Conservation (phyloP, 2,113 vertebrate genomes). For the Serinus canaria region DNA sequence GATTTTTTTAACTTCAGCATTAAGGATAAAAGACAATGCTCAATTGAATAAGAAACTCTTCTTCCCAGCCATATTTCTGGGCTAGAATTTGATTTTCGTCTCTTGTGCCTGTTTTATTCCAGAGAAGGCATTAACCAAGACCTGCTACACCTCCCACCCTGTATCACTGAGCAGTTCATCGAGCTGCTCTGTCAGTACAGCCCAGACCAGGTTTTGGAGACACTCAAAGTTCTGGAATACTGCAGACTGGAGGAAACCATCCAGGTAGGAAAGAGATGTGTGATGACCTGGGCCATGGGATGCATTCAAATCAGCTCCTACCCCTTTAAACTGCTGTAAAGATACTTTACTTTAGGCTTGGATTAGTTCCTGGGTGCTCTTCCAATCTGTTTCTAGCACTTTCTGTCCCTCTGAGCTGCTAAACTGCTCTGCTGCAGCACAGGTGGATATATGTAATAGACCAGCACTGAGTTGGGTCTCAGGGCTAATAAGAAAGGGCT, state of each 20-base stretch:
- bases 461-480: not conserved
- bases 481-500: not conserved
- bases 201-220: slow-evolving; percentile 80
- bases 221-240: slow-evolving; percentile 82
- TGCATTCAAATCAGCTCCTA: not conserved
- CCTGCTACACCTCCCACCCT: slow-evolving; percentile 70
- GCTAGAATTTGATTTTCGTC: not conserved
- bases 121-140: slow-evolving; percentile 83
- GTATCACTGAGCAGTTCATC: slow-evolving; percentile 84
- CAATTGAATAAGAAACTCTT: not conserved
- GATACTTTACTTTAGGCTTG: not conserved
- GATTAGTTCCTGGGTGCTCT: not conserved
- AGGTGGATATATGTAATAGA: not conserved
- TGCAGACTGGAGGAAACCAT: slow-evolving; percentile 91
- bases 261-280: slow-evolving; percentile 71
- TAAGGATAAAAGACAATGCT: not conserved
- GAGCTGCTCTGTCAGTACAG: slow-evolving; percentile 85
- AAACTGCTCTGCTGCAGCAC: not conserved
- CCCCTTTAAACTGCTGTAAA: not conserved
- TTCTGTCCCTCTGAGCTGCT: not conserved
- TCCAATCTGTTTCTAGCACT: not conserved
- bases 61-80: not conserved
- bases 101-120: slow-evolving; percentile 40
- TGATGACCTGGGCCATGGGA: not conserved
- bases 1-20: not conserved